Conservation (phyloP, 2,888 invertebrate genomes). For the Caenorhabditis sp. region DNA sequence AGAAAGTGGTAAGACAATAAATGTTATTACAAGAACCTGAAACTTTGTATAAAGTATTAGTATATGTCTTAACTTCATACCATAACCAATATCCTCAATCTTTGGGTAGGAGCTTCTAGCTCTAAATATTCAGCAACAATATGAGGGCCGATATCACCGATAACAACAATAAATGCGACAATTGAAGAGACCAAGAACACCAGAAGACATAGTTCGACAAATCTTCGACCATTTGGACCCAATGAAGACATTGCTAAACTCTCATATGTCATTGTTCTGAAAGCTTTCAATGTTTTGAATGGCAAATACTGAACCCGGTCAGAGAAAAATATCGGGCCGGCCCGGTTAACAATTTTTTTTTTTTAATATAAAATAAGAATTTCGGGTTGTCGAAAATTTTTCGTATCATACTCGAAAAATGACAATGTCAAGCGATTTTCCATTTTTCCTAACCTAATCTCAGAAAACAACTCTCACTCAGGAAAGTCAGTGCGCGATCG, state of each 20-base stretch:
- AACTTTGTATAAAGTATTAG: too few relatives aligned
- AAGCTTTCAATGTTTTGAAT: slow-evolving; percentile 3
- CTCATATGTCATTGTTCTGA: slow-evolving; percentile 32
- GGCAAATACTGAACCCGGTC: too few relatives aligned
- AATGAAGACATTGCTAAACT: slow-evolving; percentile 34
- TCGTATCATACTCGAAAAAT: too few relatives aligned
- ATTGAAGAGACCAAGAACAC: slow-evolving; percentile 88
- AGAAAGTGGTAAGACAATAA: slow-evolving; percentile 87
- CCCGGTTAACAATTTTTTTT: too few relatives aligned
- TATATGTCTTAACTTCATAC: slow-evolving; percentile 9
- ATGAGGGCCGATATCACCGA: slow-evolving; percentile 93
- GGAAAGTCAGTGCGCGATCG: too few relatives aligned
- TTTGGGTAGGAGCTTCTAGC: slow-evolving; percentile 56
- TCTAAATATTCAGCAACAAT: slow-evolving; percentile 71
- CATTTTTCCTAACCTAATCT: too few relatives aligned
- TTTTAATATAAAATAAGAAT: too few relatives aligned
- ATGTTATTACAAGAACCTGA: slow-evolving; percentile 71
- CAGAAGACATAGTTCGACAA: slow-evolving; percentile 77
- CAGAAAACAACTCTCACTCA: too few relatives aligned
- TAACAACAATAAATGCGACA: slow-evolving; percentile 83
- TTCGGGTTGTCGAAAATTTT: too few relatives aligned
- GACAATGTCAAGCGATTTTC: too few relatives aligned
- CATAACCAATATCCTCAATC: slow-evolving; percentile 57
- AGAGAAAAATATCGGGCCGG: too few relatives aligned
- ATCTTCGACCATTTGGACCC: slow-evolving; percentile 77